Conservation (phyloP, 2,888 invertebrate genomes). For the Agonum fuliginosum region DNA sequence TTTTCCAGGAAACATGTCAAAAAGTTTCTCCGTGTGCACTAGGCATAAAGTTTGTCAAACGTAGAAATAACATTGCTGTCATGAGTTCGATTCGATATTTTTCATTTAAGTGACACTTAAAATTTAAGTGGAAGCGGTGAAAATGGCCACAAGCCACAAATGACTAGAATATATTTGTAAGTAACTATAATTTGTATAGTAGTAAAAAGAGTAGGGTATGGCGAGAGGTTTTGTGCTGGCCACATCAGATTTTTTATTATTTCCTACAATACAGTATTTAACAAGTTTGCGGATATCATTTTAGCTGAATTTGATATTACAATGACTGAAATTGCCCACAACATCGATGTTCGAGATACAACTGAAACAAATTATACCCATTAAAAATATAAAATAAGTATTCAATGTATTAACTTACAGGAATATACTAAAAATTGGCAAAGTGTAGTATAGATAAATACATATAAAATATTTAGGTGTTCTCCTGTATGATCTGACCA, state of each 20-base stretch:
- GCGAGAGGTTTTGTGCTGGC: no score
- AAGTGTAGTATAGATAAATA: slow-evolving; percentile 79
- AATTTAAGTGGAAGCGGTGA: no score
- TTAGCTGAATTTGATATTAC: slow-evolving; percentile 64
- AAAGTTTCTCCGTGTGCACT: no score
- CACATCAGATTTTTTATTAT: slow-evolving; percentile 9
- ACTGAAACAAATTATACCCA: slow-evolving; percentile 70
- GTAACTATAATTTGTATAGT: no score
- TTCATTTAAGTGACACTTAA: no score
- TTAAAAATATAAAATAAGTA: neutral
- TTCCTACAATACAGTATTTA: slow-evolving; percentile 37
- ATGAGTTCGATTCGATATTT: no score
- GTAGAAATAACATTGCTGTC: no score
- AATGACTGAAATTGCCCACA: slow-evolving; percentile 69
- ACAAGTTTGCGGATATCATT: slow-evolving; percentile 52
- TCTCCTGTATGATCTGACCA: slow-evolving; percentile 74
- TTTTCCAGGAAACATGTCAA: no score
- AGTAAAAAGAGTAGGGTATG: no score
- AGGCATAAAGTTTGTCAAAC: no score
- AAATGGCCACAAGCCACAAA: no score
- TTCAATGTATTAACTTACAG: slow-evolving; percentile 72
- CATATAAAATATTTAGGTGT: slow-evolving; percentile 76
- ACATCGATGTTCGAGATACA: slow-evolving; percentile 74
- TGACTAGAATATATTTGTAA: no score
- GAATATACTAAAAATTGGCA: slow-evolving; percentile 80